Conservation (phyloP, 1,140 invertebrate genomes). For the Luehdorfia chinensis region DNA sequence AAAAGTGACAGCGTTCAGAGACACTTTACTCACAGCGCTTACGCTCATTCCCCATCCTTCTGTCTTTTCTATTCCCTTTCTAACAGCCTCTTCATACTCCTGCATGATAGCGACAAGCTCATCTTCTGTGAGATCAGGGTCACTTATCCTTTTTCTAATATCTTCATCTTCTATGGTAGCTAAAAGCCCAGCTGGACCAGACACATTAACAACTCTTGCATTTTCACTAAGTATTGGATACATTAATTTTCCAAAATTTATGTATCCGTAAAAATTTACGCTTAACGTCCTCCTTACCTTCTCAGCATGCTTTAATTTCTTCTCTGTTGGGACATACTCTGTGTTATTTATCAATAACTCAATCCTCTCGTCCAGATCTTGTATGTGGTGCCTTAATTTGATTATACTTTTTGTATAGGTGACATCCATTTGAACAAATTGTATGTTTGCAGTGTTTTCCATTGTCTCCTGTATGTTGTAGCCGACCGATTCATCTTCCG, state of each 20-base stretch:
- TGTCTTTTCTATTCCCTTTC: constrained; percentile 56
- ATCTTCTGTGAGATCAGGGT: constrained; percentile 56
- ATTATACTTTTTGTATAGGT: constrained; percentile 66
- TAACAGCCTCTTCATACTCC: constrained; percentile 61
- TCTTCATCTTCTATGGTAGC: constrained; percentile 60
- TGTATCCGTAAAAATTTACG: constrained; percentile 66
- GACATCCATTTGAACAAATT: constrained; percentile 56
- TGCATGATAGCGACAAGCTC: constrained; percentile 57
- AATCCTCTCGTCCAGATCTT: constrained; percentile 64
- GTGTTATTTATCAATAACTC: constrained; percentile 62
- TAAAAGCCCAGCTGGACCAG: constrained; percentile 59
- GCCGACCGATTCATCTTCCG: constrained; percentile 57
- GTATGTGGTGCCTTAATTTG: constrained; percentile 60
- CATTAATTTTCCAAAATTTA: constrained; percentile 65
- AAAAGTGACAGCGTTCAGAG: constrained; percentile 63
- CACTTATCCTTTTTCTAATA: constrained; percentile 53
- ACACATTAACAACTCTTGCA: constrained; percentile 64
- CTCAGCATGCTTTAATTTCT: constrained; percentile 49
- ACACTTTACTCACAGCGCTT: constrained; percentile 62
- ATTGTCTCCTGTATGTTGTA: constrained; percentile 52
- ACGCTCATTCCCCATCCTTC: constrained; percentile 61
- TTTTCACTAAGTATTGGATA: constrained; percentile 60
- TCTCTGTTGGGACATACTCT: constrained; percentile 52
- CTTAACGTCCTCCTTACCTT: constrained; percentile 58
- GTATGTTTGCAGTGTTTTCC: constrained; percentile 35